These are phyloP conservation scores for Rousettus madagascariensis DNA, from an alignment of 2,797 vertebrate genomes.

Conservation along the genomic window DNA sequence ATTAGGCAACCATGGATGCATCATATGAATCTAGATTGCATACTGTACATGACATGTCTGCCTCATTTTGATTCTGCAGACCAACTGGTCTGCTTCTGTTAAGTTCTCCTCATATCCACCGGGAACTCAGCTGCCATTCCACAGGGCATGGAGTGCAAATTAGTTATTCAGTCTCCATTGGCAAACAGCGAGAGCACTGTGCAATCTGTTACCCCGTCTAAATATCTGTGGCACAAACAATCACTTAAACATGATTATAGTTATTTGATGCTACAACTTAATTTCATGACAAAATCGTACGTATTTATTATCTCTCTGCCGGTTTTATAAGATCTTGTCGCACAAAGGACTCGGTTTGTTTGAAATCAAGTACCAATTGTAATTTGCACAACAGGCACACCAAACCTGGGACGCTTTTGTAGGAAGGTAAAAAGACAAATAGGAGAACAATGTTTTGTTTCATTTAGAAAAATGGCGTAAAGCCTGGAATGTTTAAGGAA, in stretches of 20 bases:
- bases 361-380: conserved; percentile 38
- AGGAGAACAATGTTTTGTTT: background rate
- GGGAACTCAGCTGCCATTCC: conserved; percentile 70
- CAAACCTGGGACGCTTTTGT: background rate
- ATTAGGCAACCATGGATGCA: background rate
- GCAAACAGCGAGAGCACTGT: conserved; percentile 15
- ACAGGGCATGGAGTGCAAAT: conserved; percentile 28
- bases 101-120: conserved; percentile 7
- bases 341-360: conserved; percentile 56
- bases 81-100: background rate
- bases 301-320: conserved; percentile 61
- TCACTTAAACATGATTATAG: conserved; percentile 63
- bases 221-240: conserved; percentile 67
- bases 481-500: background rate
- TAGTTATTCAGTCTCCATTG: conserved; percentile 53
- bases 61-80: conserved; percentile 14
- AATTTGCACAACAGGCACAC: conserved; percentile 36
- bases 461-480: background rate
- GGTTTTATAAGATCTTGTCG: conserved; percentile 54
- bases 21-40: background rate
- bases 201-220: conserved; percentile 65
- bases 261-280: conserved; percentile 75
- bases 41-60: background rate
- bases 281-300: conserved; percentile 69
- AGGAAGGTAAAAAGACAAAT: background rate